phyloP scores from a whole-genome alignment of 2,113 vertebrate species.

The Alethe diademata region DNA sequence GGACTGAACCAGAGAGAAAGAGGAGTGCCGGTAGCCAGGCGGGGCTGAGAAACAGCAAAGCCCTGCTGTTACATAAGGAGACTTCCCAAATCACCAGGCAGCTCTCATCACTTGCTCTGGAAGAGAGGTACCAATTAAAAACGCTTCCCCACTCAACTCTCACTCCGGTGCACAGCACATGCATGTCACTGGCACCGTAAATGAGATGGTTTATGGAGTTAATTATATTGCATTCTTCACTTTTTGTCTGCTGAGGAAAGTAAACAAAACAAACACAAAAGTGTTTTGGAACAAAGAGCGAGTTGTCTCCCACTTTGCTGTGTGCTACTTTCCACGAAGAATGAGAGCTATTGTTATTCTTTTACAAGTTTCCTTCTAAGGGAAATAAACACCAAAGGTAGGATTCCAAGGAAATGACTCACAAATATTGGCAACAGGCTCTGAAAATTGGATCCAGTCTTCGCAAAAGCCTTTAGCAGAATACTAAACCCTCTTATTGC shows the following conservation, averaged over 20 bases:
- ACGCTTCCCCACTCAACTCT: background rate
- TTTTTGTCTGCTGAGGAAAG: slow-evolving; percentile 42
- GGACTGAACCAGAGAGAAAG: background rate
- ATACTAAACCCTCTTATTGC: slow-evolving; percentile 44
- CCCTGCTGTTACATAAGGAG: background rate
- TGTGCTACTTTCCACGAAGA: slow-evolving; percentile 64
- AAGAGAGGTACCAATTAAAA: slow-evolving; percentile 25
- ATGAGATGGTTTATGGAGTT: slow-evolving; percentile 18
- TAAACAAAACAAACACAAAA: slow-evolving; percentile 66
- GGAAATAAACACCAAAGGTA: slow-evolving; percentile 88
- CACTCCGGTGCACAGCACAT: background rate
- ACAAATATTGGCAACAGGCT: slow-evolving; percentile 80
- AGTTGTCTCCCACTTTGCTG: slow-evolving; percentile 66
- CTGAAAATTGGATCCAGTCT: slow-evolving; percentile 76
- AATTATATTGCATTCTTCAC: slow-evolving; percentile 4
- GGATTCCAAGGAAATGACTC: slow-evolving; percentile 89
- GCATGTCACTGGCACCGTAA: background rate
- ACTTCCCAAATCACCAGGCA: background rate
- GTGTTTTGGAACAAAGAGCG: slow-evolving; percentile 75
- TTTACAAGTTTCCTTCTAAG: slow-evolving; percentile 88
- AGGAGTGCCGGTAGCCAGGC: background rate
- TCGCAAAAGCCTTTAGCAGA: slow-evolving; percentile 52
- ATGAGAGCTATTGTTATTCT: slow-evolving; percentile 73
- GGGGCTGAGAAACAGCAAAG: slow-evolving; percentile 2
- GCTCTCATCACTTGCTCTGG: background rate